Conservation (phyloP, 2,113 vertebrate species). For the Ptilonorhynchus violaceus region DNA sequence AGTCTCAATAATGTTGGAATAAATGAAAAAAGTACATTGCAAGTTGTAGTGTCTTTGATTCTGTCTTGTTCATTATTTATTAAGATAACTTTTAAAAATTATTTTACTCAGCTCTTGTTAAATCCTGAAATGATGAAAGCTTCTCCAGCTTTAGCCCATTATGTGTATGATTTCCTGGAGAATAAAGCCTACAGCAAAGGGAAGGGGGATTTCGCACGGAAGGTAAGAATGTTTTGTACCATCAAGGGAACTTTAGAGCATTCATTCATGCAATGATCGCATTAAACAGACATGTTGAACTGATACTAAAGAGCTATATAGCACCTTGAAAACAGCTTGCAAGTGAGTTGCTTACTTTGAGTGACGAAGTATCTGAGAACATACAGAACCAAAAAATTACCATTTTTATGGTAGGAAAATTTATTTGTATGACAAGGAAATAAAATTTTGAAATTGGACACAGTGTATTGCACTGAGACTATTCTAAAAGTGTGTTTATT, state of each 20-base stretch:
- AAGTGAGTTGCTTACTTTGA: background rate
- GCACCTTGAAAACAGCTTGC: background rate
- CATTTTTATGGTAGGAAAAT: background rate
- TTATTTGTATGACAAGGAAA: background rate
- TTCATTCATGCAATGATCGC: background rate
- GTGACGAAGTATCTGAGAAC: background rate
- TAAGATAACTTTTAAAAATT: background rate
- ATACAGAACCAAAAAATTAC: background rate
- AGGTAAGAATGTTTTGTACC: conserved; percentile 75
- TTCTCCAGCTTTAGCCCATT: conserved; percentile 86
- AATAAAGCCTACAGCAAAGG: conserved; percentile 98
- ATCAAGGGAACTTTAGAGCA: background rate
- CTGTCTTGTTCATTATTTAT: background rate
- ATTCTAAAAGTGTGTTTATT: background rate
- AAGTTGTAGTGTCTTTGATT: background rate
- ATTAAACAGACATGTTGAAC: background rate
- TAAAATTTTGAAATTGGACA: background rate
- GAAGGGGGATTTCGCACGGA: conserved; percentile 97
- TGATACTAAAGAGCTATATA: background rate
- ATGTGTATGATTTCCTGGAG: conserved; percentile 92
- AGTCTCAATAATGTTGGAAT: background rate
- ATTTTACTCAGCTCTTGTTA: conserved; percentile 82
- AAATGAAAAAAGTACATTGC: background rate
- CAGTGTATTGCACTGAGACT: background rate
- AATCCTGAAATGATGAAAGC: conserved; percentile 95